phyloP scores from a whole-genome alignment of 2,113 vertebrate genomes.

The Mohoua ochrocephala region DNA sequence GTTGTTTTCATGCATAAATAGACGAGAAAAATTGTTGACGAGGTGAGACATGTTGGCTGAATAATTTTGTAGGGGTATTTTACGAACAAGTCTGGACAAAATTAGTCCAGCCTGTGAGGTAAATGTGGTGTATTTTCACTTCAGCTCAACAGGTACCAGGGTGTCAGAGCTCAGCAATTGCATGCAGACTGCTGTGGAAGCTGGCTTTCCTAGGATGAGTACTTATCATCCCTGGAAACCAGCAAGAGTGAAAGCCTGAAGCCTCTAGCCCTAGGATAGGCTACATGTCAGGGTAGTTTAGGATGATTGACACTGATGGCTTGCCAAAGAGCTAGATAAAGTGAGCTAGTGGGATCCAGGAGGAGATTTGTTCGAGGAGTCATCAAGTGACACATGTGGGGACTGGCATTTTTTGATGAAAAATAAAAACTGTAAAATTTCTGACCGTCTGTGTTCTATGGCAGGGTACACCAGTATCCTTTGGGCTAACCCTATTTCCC shows the following conservation, averaged over 20 bases:
- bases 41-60: background rate
- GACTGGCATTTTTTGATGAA: background rate
- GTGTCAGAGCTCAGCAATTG: background rate
- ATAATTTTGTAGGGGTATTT: background rate
- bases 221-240: background rate
- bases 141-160: fast-evolving
- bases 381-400: background rate
- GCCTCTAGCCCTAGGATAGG: background rate
- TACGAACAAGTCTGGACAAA: background rate
- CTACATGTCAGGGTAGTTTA: background rate
- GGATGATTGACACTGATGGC: background rate
- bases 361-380: background rate
- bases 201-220: background rate
- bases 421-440: background rate
- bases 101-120: background rate
- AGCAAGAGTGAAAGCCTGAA: background rate
- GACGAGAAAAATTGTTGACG: background rate
- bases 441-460: background rate
- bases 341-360: background rate
- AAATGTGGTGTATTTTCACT: background rate
- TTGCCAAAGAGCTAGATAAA: background rate
- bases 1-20: background rate
- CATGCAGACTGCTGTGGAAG: background rate
- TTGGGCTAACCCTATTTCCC: background rate
- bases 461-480: background rate